These are phyloP conservation scores for Etheostoma cragini DNA, from an alignment of 2,113 vertebrate species.

Conservation along the genomic window DNA sequence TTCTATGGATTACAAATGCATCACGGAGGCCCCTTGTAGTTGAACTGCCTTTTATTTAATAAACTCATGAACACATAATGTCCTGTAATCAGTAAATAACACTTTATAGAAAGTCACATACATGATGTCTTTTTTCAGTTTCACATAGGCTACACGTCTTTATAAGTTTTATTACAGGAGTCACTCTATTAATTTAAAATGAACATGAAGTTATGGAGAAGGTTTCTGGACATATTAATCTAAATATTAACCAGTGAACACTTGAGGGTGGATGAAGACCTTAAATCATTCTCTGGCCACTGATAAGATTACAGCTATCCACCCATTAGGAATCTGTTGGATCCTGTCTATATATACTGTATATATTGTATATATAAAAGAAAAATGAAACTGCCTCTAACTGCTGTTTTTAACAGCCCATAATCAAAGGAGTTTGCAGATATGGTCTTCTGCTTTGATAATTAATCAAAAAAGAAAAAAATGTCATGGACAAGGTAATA, in stretches of 20 bases:
- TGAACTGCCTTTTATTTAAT: slow-evolving; percentile 33
- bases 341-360: not conserved
- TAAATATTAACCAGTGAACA: slow-evolving; percentile 3
- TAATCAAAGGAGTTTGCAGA: not conserved
- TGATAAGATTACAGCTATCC: not conserved
- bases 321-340: slow-evolving; percentile 2
- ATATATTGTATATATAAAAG: no score
- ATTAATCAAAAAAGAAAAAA: not conserved
- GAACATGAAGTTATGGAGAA: not conserved
- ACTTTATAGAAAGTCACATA: not conserved
- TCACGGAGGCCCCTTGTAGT: slow-evolving; percentile 10
- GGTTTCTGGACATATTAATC: not conserved
- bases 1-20: not conserved
- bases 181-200: not conserved
- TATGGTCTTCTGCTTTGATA: not conserved
- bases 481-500: not conserved
- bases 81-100: not conserved
- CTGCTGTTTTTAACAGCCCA: no score
- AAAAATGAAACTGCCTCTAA: no score
- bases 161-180: not conserved
- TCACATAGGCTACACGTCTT: not conserved
- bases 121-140: not conserved
- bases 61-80: not conserved
- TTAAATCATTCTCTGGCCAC: not conserved
- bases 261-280: not conserved